These are phyloP conservation scores for Forbesichthys papilliferus DNA, from an alignment of 2,113 vertebrate species.

Conservation along the genomic window DNA sequence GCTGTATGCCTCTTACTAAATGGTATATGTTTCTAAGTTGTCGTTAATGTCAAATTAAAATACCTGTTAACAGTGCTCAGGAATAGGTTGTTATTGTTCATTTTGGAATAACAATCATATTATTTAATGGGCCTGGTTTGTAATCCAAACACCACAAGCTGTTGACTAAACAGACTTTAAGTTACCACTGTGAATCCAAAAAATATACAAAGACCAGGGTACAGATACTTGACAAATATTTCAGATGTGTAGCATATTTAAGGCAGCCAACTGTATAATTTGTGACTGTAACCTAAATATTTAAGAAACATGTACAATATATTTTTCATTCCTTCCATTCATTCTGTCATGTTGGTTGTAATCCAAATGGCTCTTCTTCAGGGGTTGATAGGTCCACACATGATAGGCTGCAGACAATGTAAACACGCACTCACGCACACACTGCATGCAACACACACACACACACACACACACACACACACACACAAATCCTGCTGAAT, in stretches of 20 bases:
- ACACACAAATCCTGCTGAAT: slow-evolving; percentile 21
- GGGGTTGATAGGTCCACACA: slow-evolving; percentile 33
- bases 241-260: not conserved
- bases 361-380: not conserved
- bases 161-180: too few relatives aligned
- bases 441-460: not conserved
- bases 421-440: not conserved
- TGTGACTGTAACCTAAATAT: not conserved
- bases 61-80: too few relatives aligned
- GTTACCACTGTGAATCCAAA: too few relatives aligned
- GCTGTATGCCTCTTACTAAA: not conserved
- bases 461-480: not conserved
- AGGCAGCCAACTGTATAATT: not conserved
- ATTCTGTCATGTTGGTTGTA: slow-evolving; percentile 27
- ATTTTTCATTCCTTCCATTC: not conserved
- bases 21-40: not conserved
- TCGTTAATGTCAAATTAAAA: not conserved
- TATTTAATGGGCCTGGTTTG: too few relatives aligned
- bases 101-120: too few relatives aligned
- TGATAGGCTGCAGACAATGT: slow-evolving; percentile 40
- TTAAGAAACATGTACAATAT: not conserved
- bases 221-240: not conserved
- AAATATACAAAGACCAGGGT: too few relatives aligned
- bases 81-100: too few relatives aligned
- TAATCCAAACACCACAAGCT: not conserved